A percentile compares a stretch with the other conserved stretches of the same genome.
Evolutionary conservation across 2,888 invertebrate genomes (phyloP).

Genomic region (Trissoscelio sp.): DNA sequence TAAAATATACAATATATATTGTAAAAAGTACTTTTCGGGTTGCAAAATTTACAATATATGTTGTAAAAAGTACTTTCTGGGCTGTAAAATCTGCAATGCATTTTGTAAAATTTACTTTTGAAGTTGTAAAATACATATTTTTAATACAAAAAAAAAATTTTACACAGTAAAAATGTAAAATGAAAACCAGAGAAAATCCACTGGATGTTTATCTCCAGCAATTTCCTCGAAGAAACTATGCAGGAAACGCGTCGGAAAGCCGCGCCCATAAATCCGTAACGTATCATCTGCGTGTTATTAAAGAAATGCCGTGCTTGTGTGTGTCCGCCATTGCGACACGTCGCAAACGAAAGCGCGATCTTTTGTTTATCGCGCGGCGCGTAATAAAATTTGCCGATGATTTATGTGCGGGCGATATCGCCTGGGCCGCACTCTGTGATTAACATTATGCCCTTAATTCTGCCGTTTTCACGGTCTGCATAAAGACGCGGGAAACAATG

Average conservation of each 20-base stretch:
- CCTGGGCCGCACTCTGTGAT: conserved; percentile 22
- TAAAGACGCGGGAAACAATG: conserved; percentile 54
- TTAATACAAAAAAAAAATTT: no score
- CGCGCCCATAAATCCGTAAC: background rate
- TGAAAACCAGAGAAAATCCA: background rate
- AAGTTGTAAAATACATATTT: no score
- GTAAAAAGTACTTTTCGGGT: no score
- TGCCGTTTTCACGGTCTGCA: conserved; percentile 51
- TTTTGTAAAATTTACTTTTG: no score
- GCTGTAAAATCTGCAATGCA: no score
- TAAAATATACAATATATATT: no score
- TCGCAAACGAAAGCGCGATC: conserved; percentile 1
- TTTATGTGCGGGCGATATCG: conserved; percentile 29
- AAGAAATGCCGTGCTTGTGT: background rate
- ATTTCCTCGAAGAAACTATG: background rate
- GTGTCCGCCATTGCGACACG: background rate
- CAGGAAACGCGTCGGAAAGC: background rate
- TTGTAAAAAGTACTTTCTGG: no score
- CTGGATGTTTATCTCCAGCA: background rate
- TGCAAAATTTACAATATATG: no score
- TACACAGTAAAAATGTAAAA: no score
- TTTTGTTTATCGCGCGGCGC: conserved; percentile 8
- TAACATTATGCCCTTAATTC: conserved; percentile 54
- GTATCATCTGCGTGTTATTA: background rate
- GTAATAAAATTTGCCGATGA: conserved; percentile 32